Percentiles rank a stretch among this genome's conserved stretches.
Conservation (phyloP, 2,113 vertebrate genomes). For the Gorilla gorilla region DNA sequence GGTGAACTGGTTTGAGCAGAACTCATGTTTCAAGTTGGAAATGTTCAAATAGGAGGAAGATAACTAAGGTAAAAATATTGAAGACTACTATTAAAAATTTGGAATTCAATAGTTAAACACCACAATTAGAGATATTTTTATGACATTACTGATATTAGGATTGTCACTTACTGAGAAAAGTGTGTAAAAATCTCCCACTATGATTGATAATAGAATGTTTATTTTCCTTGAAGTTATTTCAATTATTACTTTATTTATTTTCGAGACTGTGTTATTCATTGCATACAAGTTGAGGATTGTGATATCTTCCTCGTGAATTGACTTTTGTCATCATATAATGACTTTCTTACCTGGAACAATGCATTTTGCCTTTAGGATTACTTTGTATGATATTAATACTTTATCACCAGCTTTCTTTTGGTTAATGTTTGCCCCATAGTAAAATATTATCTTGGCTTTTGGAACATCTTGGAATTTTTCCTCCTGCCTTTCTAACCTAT, state of each 20-base stretch:
- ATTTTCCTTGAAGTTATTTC: not conserved
- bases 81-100: not conserved
- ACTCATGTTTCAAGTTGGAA: not conserved
- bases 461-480: not conserved
- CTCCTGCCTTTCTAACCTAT: not conserved
- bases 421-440: not conserved
- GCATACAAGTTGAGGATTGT: not conserved
- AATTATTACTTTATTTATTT: slow-evolving; percentile 17
- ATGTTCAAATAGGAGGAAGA: slow-evolving; percentile 6
- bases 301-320: not conserved
- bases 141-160: not conserved
- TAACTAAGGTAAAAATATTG: not conserved
- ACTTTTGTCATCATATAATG: not conserved
- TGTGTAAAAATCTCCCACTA: not conserved
- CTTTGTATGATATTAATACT: not conserved
- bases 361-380: not conserved
- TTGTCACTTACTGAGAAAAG: not conserved
- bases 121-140: not conserved
- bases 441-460: not conserved
- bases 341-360: slow-evolving; percentile 26
- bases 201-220: not conserved
- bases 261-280: not conserved
- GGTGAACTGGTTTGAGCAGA: not conserved
- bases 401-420: not conserved
- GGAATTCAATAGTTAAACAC: not conserved